phyloP scores from a whole-genome alignment of 2,113 vertebrate species.

The Polypterus bichir region DNA sequence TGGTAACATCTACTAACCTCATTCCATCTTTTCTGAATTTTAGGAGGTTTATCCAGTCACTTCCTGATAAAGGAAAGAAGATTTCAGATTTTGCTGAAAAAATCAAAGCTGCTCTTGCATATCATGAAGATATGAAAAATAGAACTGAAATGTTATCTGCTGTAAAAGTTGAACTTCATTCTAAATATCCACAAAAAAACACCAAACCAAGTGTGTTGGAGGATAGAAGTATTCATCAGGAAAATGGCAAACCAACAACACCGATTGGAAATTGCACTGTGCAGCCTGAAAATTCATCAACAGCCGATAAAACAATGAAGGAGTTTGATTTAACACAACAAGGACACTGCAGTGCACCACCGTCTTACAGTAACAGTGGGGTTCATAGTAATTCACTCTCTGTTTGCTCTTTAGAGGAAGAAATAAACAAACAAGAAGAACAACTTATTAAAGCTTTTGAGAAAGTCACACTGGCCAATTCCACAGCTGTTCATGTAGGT shows the following conservation, averaged over 20 bases:
- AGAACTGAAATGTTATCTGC: conserved; percentile 40
- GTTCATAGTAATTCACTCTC: no score
- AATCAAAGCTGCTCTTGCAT: conserved; percentile 51
- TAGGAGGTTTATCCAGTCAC: conserved; percentile 69
- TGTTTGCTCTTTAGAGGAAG: no score
- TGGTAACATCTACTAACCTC: not conserved
- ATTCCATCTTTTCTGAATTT: not conserved
- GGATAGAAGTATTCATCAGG: conserved; percentile 2
- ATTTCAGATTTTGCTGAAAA: conserved; percentile 59
- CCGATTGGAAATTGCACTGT: conserved; percentile 17
- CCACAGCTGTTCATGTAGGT: conserved; percentile 5
- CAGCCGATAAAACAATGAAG: no score
- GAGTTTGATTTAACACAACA: no score
- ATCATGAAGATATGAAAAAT: conserved; percentile 45
- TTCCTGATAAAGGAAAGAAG: conserved; percentile 85
- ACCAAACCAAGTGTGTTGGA: conserved; percentile 15
- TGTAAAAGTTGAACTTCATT: conserved; percentile 54
- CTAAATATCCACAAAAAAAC: conserved; percentile 40
- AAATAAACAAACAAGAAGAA: conserved; percentile 24
- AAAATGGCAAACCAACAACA: not conserved
- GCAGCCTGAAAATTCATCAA: conserved; percentile 7
- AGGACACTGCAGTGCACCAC: no score
- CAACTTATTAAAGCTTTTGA: conserved; percentile 52
- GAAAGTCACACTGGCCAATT: conserved; percentile 46
- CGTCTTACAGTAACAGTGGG: no score